Conservation (phyloP, 1,140 invertebrate genomes). For the Bombus confusus region DNA sequence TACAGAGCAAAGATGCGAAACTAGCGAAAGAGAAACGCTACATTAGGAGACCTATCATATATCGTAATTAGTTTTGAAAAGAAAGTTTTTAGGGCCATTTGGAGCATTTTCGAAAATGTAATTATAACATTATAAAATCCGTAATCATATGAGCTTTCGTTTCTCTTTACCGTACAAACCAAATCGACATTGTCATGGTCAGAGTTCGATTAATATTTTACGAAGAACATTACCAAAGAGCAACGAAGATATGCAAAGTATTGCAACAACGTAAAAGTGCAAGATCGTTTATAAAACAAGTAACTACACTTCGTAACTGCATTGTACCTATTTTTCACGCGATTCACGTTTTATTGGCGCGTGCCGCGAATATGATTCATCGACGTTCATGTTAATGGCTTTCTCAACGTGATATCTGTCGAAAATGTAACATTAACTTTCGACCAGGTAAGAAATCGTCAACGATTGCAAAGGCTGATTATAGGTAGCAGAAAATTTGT, state of each 20-base stretch:
- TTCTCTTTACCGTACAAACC: not conserved
- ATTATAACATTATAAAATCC: not conserved
- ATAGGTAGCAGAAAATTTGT: not conserved
- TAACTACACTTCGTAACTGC: not conserved
- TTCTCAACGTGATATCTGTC: not conserved
- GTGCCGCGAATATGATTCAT: not conserved
- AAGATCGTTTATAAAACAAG: not conserved
- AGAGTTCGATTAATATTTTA: not conserved
- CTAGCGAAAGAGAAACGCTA: conserved; percentile 21
- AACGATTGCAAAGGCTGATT: not conserved
- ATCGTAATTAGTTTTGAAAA: not conserved
- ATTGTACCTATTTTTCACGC: not conserved
- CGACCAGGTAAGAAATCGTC: too few species aligned
- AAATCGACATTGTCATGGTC: not conserved
- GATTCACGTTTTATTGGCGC: not conserved
- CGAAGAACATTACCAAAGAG: not conserved
- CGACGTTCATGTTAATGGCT: not conserved
- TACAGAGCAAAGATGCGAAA: not conserved
- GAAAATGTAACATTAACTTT: not conserved
- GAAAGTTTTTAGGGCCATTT: not conserved
- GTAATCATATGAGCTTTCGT: not conserved
- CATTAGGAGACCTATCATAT: not conserved
- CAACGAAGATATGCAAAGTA: not conserved
- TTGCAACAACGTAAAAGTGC: not conserved
- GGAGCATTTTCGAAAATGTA: not conserved